Conservation (phyloP, 2,797 vertebrate species). For the Amblyraja radiata region DNA sequence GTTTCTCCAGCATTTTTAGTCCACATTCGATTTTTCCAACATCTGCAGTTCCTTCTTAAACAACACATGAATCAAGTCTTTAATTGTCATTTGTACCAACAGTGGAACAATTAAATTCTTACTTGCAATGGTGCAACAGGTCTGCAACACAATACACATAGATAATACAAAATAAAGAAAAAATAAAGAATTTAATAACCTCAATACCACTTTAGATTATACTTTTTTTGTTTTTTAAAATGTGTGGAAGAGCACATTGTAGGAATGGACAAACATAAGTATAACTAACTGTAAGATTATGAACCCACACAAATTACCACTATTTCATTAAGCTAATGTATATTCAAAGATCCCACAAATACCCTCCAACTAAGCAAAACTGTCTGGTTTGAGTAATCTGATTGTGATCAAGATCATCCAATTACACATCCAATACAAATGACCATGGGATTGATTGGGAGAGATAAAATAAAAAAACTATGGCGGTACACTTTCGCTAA, state of each 20-base stretch:
- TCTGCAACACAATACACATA: too few species aligned
- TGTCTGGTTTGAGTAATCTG: background rate
- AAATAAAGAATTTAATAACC: too few species aligned
- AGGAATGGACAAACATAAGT: background rate
- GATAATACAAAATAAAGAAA: too few species aligned
- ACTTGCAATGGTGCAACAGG: too few species aligned
- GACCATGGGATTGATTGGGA: background rate
- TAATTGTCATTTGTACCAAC: too few species aligned
- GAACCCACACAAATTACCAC: background rate
- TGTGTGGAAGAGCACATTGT: background rate
- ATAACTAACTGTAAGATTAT: background rate
- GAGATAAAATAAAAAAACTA: background rate
- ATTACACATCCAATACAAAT: background rate
- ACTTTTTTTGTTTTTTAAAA: background rate
- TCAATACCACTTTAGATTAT: background rate
- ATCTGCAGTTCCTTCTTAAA: too few species aligned
- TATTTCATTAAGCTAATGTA: background rate
- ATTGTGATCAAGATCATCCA: conserved; percentile 27
- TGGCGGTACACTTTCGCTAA: background rate
- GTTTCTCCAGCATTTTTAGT: too few species aligned
- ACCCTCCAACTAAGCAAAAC: background rate
- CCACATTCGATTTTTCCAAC: too few species aligned
- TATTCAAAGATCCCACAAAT: background rate
- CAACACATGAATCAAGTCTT: background rate
- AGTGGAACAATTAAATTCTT: too few species aligned